Evolutionary conservation across 2,113 vertebrate species (phyloP).

Genomic region (Rhineura floridana): DNA sequence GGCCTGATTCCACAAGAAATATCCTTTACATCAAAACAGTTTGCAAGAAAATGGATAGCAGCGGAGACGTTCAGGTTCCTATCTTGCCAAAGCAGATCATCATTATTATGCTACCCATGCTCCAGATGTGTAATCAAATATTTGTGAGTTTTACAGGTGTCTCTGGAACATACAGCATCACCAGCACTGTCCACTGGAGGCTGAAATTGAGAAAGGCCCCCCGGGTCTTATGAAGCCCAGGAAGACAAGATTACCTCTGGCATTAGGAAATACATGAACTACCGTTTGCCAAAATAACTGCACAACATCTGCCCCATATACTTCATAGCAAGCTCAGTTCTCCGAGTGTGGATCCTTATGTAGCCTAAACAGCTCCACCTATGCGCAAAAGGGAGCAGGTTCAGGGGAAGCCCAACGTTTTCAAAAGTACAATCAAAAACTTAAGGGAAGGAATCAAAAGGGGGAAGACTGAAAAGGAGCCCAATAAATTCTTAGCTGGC

Average conservation of each 20-base stretch:
- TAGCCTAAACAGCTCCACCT: neutral
- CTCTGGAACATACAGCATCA: neutral
- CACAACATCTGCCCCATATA: neutral
- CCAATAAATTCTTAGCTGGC: too few relatives aligned
- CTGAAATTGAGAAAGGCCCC: conserved; percentile 14
- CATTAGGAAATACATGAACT: neutral
- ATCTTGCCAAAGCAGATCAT: conserved; percentile 11
- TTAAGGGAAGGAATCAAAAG: too few relatives aligned
- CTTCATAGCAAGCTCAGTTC: neutral
- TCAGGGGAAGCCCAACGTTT: too few relatives aligned
- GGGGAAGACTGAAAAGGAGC: too few relatives aligned
- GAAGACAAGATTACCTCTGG: neutral
- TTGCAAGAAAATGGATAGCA: neutral
- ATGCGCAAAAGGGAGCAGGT: too few relatives aligned
- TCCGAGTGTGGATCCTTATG: neutral
- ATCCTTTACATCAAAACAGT: neutral
- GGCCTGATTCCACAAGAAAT: neutral
- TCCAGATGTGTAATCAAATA: conserved; percentile 25
- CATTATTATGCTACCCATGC: neutral
- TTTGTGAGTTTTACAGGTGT: neutral
- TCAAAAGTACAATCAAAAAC: too few relatives aligned
- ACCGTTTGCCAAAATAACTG: neutral
- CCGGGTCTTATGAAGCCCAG: fast-evolving
- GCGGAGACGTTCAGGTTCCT: neutral
- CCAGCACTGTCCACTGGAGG: neutral